Evolutionary conservation across 2,797 vertebrate species (phyloP), one percentile per base, ranked within the genome.

Genomic region (Paguma larvata): DNA sequence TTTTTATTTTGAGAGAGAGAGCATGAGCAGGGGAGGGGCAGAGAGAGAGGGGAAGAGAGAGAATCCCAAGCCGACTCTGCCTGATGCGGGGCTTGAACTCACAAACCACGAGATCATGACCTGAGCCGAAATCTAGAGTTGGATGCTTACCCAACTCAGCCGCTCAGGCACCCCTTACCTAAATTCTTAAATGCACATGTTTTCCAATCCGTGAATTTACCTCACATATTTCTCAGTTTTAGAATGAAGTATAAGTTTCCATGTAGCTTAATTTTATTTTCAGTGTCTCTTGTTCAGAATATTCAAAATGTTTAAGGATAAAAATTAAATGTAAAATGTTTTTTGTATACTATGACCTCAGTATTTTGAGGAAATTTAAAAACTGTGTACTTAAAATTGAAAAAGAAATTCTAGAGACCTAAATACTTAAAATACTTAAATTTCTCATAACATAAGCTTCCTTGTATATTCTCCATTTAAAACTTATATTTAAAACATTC

Each of bases 321-420:
- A 91, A 65, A 44, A 63, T 78, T 59, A 77, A 92, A 75, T 80
- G 16, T 79, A 70, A 96, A 46, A 30, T 80, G 16, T 5, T 73
- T 67, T 84, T 91, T 70, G 38, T 44, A 34, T 85, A 53, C 18
- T 68, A 34, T 68, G n/a, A 23, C 34, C 30, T 80, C 32, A 82
- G n/a, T 87, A 80, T 75, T 96, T 89, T 95, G n/a, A 95, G 23
- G 21, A 80, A 89, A 68, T 88, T 78, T 44, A 11, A 92, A 85
- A 85, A 67, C 7, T 72, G 1, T 85, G 7, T 85, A 87, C 7
- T 77, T 94, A 67, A 89, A 80, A 78, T 82, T 89, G 38, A 38
- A n/a, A 85, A 73, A 92, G 75, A 34, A 70, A 70, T 25, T 23
- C 34, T 72, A 34, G 93, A 86, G 46, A 59, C 38, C 41, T 68